Percentiles rank a stretch among this genome's conserved stretches.
Conservation (phyloP, 1,140 invertebrate species). For the Apolygus lucorum region DNA sequence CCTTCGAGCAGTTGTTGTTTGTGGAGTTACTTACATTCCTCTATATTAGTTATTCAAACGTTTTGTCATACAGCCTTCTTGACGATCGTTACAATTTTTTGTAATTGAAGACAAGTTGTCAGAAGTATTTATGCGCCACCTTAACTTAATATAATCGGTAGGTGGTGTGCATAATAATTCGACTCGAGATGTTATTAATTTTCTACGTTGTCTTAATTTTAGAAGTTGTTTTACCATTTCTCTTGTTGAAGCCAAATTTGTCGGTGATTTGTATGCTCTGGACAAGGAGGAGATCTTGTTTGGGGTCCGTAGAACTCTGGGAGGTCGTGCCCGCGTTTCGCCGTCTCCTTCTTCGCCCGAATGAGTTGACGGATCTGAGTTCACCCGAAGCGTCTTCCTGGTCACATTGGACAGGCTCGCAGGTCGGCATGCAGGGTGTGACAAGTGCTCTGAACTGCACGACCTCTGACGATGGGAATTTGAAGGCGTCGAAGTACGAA, state of each 20-base stretch:
- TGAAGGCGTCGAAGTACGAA: constrained; percentile 92
- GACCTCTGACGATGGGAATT: constrained; percentile 88
- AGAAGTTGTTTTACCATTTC: constrained; percentile 7
- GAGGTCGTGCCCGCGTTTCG: constrained; percentile 30
- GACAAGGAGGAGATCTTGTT: constrained; percentile 76
- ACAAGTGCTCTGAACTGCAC: constrained; percentile 90
- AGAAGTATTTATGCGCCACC: no score
- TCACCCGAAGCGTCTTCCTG: constrained; percentile 69
- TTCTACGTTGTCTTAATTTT: background rate
- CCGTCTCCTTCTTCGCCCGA: constrained; percentile 62
- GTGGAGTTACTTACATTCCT: no score
- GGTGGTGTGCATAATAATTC: no score
- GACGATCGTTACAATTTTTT: no score
- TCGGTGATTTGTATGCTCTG: constrained; percentile 88
- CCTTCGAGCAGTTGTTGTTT: no score
- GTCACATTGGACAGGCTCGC: constrained; percentile 82
- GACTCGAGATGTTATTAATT: no score
- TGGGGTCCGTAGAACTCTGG: constrained; percentile 40
- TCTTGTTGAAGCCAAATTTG: constrained; percentile 71
- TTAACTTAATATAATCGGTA: no score
- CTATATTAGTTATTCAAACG: no score
- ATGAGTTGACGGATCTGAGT: constrained; percentile 67
- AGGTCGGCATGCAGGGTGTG: constrained; percentile 84
- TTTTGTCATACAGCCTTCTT: no score
- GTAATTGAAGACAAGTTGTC: no score